Evolutionary conservation across 2,113 vertebrate genomes (phyloP).

Genomic region (Agapornis roseicollis): DNA sequence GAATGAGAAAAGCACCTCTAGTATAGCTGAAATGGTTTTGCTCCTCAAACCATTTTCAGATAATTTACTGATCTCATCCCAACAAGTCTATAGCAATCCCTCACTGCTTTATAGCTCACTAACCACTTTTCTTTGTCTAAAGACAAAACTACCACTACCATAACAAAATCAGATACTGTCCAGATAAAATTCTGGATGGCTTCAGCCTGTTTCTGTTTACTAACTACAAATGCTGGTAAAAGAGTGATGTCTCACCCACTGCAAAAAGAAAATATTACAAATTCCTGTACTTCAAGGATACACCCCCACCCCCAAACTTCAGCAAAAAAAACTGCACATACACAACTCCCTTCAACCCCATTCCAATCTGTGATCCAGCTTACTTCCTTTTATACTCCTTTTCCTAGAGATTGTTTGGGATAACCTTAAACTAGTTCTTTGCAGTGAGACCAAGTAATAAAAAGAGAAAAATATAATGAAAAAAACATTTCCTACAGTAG

Average conservation of each 20-base stretch:
- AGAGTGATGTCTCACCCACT: not conserved
- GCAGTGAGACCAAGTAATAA: not conserved
- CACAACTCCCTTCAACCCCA: not conserved
- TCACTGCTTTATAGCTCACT: not conserved
- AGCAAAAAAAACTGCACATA: not conserved
- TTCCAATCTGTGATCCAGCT: not conserved
- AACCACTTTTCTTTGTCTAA: not conserved
- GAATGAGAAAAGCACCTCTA: not conserved
- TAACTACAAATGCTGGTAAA: not conserved
- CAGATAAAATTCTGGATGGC: not conserved
- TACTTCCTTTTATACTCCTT: not conserved
- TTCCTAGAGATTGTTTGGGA: not conserved
- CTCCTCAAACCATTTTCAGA: not conserved
- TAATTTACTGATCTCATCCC: conserved; percentile 30
- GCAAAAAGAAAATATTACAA: not conserved
- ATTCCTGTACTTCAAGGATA: not conserved
- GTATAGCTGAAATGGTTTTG: not conserved
- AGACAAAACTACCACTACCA: not conserved
- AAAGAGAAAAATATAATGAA: not conserved
- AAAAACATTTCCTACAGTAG: not conserved
- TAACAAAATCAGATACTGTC: not conserved
- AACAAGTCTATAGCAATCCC: not conserved
- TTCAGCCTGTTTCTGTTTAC: not conserved
- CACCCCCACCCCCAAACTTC: not conserved
- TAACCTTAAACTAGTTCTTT: not conserved